Evolutionary conservation across 2,797 vertebrate genomes (phyloP).

Genomic region (Alosa sapidissima): DNA sequence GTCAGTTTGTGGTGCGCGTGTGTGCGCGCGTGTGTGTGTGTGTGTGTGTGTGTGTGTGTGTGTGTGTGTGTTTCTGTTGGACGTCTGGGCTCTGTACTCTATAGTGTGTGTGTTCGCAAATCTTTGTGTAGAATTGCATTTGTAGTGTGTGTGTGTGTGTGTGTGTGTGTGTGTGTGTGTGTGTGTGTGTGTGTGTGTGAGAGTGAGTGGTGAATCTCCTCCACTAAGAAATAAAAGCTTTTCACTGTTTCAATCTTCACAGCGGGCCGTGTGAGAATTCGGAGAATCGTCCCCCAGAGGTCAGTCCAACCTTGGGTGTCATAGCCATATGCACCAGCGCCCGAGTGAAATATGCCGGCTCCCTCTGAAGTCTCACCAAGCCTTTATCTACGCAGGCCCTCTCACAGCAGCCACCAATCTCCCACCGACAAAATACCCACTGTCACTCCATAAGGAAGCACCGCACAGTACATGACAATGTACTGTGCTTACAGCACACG

Average conservation of each 20-base stretch:
- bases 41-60: slow-evolving; percentile 1
- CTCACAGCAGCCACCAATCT: neutral
- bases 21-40: slow-evolving; percentile 35
- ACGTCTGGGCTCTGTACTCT: neutral
- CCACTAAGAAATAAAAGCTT: slow-evolving; percentile 11
- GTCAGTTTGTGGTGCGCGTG: slow-evolving; percentile 2
- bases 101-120: neutral
- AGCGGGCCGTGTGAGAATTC: neutral
- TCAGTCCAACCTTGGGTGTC: slow-evolving; percentile 31
- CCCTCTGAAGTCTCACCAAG: neutral
- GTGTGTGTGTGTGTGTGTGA: neutral
- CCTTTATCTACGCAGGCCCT: slow-evolving; percentile 34
- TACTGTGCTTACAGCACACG: neutral
- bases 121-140: too few relatives aligned
- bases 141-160: neutral
- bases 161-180: neutral
- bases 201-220: neutral
- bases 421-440: neutral
- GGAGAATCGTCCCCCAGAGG: slow-evolving; percentile 7
- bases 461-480: neutral
- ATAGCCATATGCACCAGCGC: neutral
- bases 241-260: slow-evolving; percentile 3
- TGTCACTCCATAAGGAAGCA: neutral
- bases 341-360: slow-evolving; percentile 3
- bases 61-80: slow-evolving; percentile 30